Conservation (phyloP, 1,140 invertebrate species). For the Oscheius sp. region DNA sequence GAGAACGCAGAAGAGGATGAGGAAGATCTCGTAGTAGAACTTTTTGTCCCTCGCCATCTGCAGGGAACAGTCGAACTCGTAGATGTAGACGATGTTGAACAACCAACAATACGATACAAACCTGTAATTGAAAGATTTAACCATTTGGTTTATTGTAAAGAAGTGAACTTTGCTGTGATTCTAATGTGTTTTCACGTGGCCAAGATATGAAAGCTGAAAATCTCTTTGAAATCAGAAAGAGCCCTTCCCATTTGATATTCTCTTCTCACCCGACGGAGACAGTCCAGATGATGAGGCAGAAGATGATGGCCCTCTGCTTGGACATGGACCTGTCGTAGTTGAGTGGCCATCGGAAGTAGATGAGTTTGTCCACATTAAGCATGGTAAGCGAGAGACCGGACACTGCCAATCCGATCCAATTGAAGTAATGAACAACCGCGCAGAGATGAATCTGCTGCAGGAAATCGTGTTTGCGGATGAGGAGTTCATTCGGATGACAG, state of each 20-base stretch:
- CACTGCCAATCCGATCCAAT: slow-evolving; percentile 59
- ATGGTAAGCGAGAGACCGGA: slow-evolving; percentile 58
- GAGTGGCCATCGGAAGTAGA: slow-evolving; percentile 59
- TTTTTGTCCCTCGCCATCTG: slow-evolving; percentile 48
- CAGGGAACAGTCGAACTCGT: slow-evolving; percentile 52
- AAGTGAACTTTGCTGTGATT: no score
- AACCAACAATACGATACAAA: slow-evolving; percentile 60
- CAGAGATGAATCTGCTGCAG: slow-evolving; percentile 56
- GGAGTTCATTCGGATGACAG: slow-evolving; percentile 59
- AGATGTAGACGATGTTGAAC: slow-evolving; percentile 56
- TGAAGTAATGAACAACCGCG: slow-evolving; percentile 53
- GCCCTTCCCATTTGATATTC: no score
- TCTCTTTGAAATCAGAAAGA: not conserved
- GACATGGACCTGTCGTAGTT: slow-evolving; percentile 59
- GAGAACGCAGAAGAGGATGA: slow-evolving; percentile 57
- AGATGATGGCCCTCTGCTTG: slow-evolving; percentile 50
- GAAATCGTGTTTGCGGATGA: slow-evolving; percentile 58
- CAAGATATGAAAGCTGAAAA: not conserved
- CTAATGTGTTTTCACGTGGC: no score
- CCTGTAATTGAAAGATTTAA: slow-evolving; percentile 37
- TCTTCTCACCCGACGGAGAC: slow-evolving; percentile 56
- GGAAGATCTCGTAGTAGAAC: slow-evolving; percentile 57
- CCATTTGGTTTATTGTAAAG: slow-evolving; percentile 17
- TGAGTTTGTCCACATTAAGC: slow-evolving; percentile 59
- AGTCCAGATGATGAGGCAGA: slow-evolving; percentile 56